A percentile compares a stretch with the other conserved stretches of the same genome.
phyloP scores from a whole-genome alignment of 2,113 vertebrate genomes.

The Xenopus laevis region DNA sequence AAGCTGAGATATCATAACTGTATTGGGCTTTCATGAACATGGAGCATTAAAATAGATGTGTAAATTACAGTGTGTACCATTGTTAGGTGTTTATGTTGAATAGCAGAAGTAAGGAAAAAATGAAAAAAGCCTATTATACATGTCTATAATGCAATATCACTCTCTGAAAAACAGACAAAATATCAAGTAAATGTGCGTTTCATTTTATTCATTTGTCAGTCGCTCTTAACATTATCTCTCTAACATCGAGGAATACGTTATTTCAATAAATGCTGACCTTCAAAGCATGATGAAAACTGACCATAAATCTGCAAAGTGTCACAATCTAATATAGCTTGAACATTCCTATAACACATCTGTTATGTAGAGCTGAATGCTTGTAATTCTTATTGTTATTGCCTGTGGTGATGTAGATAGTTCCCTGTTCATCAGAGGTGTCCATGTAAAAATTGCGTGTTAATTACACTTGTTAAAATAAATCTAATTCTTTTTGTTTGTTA shows the following conservation, averaged over 20 bases:
- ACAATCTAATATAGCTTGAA: constrained; percentile 5
- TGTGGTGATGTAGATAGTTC: no score
- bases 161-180: neutral
- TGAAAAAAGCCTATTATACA: neutral
- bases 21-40: no score
- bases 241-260: constrained; percentile 24
- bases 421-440: no score
- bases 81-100: neutral
- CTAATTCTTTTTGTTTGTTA: no score
- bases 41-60: no score
- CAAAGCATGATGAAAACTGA: constrained; percentile 38
- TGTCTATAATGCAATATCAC: neutral
- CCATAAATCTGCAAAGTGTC: constrained; percentile 15
- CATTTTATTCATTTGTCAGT: constrained; percentile 23
- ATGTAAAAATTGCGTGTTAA: no score
- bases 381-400: neutral
- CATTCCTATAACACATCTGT: constrained; percentile 8
- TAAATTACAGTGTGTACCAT: neutral
- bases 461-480: no score
- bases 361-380: neutral
- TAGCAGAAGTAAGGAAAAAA: neutral
- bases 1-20: no score
- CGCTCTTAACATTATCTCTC: constrained; percentile 33
- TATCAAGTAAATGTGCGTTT: constrained; percentile 24
- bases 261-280: constrained; percentile 43